Evolutionary conservation across 2,888 invertebrate genomes (phyloP), one percentile per base, ranked within the genome.

Genomic region (Drosophila infuscata): DNA sequence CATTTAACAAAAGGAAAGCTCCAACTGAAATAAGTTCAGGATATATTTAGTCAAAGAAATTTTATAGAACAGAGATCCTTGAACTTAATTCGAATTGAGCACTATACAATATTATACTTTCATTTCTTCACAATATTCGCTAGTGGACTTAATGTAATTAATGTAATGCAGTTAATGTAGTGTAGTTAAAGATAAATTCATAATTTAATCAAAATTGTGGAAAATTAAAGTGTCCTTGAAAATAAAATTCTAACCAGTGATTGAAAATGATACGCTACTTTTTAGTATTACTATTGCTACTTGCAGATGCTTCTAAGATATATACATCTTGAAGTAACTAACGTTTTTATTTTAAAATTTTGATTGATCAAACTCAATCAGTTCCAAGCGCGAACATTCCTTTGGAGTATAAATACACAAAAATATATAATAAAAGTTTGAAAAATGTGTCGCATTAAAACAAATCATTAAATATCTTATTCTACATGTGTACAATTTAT

Each of bases 391-490:
- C 12, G 7, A 20, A 46, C 20, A 15, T 46, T 46, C 4, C 8
- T 46, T 15, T 46, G 46, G 25, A 46, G 8, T 25, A 25, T 25
- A 46, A 15, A 15, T 25, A 20, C 20, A 2, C 20, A 20, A 15
- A 46, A 46, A 46, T 20, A 20, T 2, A 25, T 15, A 20, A 46
- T 25, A 15, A 46, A 46, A 15, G 15, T 2, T 20, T 20, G 43
- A 43, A 25, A 25, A 46, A 25, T 46, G 46, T 3, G 15, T 15
- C 32, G 15, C 32, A 33, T 35, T 25, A 35, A 35, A 36, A 29
- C 35, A 7, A 54, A 32, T 51, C 32, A n/a, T 32, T 51, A 51
- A 51, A 51, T 32, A 9, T 51, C 11, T 51, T 32, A n/a, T 30
- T 30, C n/a, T 49, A 30, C 9, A 36, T 29, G 35, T 54, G 46